These are phyloP conservation scores for Gallirallus australis DNA, from an alignment of 2,797 vertebrate genomes.

Conservation along the genomic window DNA sequence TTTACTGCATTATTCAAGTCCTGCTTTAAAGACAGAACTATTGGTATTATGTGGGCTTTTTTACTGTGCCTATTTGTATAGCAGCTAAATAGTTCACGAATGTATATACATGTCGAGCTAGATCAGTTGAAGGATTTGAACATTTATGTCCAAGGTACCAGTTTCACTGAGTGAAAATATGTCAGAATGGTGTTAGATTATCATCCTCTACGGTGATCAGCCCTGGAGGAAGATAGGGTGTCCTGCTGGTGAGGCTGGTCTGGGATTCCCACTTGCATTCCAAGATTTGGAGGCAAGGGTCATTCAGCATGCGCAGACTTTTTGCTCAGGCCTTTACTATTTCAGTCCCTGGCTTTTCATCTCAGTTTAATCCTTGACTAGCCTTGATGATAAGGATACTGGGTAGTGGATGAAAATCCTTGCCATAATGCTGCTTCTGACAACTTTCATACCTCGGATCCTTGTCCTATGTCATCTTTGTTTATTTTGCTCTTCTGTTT, in stretches of 20 bases:
- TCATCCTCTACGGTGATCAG: accelerated
- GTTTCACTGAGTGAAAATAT: not conserved
- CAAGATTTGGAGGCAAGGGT: not conserved
- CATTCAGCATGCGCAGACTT: not conserved
- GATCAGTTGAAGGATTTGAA: not conserved
- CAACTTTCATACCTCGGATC: not conserved
- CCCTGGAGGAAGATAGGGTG: not conserved
- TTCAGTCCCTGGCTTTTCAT: not conserved
- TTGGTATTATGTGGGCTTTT: constrained; percentile 8
- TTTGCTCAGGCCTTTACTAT: not conserved
- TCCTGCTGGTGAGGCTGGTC: not conserved
- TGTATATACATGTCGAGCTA: not conserved
- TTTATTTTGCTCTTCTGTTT: not conserved
- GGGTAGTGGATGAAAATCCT: not conserved
- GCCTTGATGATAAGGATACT: not conserved
- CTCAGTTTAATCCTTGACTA: not conserved
- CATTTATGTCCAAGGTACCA: not conserved
- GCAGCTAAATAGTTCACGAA: constrained; percentile 7
- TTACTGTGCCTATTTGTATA: not conserved
- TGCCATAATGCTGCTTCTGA: not conserved
- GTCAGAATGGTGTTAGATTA: not conserved
- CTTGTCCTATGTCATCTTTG: not conserved
- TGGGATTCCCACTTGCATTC: not conserved
- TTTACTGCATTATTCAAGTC: constrained; percentile 1
- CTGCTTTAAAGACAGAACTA: not conserved